Conservation (phyloP, 2,797 vertebrate genomes). For the Mormyrus proboscirostris region DNA sequence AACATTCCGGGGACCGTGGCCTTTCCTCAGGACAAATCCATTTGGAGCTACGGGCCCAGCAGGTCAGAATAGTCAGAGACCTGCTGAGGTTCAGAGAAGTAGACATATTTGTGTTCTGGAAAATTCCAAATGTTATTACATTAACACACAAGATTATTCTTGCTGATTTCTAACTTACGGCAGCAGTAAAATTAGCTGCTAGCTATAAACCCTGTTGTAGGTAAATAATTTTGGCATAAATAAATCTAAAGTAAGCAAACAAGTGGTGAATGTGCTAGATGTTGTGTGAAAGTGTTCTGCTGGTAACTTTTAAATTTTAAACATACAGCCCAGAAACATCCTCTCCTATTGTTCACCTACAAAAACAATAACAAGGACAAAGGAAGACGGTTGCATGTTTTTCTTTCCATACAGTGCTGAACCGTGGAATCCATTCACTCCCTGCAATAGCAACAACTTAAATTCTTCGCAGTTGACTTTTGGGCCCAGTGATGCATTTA, state of each 20-base stretch:
- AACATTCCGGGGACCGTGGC: not conserved
- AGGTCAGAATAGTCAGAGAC: not conserved
- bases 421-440: slow-evolving; percentile 82
- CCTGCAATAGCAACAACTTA: slow-evolving; percentile 68
- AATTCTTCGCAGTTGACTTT: slow-evolving; percentile 56
- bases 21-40: not conserved
- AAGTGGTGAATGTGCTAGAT: not conserved
- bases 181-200: not conserved
- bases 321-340: not conserved
- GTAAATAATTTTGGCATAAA: not conserved
- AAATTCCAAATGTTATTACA: not conserved
- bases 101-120: not conserved
- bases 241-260: not conserved
- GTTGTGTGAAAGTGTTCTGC: not conserved
- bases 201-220: not conserved
- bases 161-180: not conserved
- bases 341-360: not conserved
- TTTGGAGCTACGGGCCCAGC: not conserved
- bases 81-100: not conserved
- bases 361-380: not conserved
- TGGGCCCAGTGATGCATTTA: slow-evolving; percentile 84
- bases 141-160: not conserved
- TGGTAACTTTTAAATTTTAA: not conserved
- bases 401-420: slow-evolving; percentile 64
- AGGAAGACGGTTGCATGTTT: not conserved